phyloP scores from a whole-genome alignment of 2,888 invertebrate genomes.

The Xestia xanthographa region DNA sequence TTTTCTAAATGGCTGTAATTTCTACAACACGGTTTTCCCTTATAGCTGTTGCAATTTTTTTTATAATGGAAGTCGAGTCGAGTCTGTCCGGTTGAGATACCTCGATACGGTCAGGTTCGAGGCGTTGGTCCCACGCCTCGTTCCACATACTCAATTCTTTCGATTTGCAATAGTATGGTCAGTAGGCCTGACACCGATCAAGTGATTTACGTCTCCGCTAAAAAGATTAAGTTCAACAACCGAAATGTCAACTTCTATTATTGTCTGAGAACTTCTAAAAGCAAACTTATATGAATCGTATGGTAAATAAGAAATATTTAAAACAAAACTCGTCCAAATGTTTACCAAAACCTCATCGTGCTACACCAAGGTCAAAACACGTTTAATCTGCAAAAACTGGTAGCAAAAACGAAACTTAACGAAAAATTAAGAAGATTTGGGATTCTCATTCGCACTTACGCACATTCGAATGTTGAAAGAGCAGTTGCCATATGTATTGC shows the following conservation, averaged over 20 bases:
- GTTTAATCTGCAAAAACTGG: constrained; percentile 72
- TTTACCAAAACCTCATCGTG: constrained; percentile 66
- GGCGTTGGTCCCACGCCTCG: constrained; percentile 85
- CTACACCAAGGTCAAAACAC: constrained; percentile 71
- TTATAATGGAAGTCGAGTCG: constrained; percentile 79
- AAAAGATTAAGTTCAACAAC: constrained; percentile 48
- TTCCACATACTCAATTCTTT: constrained; percentile 83
- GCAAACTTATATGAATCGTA: constrained; percentile 32
- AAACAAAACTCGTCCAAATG: constrained; percentile 57
- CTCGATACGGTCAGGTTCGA: constrained; percentile 88
- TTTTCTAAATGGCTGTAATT: constrained; percentile 73
- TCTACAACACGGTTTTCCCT: constrained; percentile 79
- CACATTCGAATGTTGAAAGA: constrained; percentile 85
- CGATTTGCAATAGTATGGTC: constrained; percentile 75
- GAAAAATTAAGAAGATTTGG: constrained; percentile 86
- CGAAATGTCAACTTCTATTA: constrained; percentile 12
- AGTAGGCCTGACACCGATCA: constrained; percentile 72
- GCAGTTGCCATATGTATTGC: constrained; percentile 80
- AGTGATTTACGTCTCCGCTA: constrained; percentile 58
- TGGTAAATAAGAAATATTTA: constrained; percentile 30
- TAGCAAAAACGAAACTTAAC: constrained; percentile 78
- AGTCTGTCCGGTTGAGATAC: constrained; percentile 88
- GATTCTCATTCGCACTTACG: constrained; percentile 89
- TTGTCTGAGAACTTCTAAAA: constrained; percentile 20
- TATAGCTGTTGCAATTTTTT: constrained; percentile 76